Percentiles rank a stretch among this genome's conserved stretches.
Conservation (phyloP, 1,140 invertebrate genomes). For the Hesperophylax magnus region DNA sequence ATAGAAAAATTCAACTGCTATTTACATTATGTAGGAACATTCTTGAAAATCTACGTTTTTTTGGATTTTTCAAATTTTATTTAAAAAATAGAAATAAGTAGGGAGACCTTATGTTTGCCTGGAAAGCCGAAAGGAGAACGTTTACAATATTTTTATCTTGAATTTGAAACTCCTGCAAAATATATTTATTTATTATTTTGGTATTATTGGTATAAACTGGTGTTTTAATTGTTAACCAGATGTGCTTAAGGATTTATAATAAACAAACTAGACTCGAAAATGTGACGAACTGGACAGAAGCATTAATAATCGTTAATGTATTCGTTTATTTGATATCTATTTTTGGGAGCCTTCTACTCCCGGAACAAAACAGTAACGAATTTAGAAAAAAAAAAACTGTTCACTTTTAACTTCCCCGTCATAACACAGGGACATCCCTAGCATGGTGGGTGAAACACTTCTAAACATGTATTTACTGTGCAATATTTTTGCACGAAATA, state of each 20-base stretch:
- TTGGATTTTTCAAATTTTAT: slow-evolving; percentile 46
- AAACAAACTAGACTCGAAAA: slow-evolving; percentile 6
- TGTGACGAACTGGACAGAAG: background rate
- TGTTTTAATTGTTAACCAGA: slow-evolving; percentile 61
- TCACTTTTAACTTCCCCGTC: too few relatives aligned
- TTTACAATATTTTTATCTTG: slow-evolving; percentile 18
- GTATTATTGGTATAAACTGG: slow-evolving; percentile 72
- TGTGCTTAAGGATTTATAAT: slow-evolving; percentile 39
- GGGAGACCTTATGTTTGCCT: slow-evolving; percentile 40
- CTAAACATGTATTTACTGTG: too few relatives aligned
- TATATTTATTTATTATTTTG: slow-evolving; percentile 55
- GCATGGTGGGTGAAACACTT: too few relatives aligned
- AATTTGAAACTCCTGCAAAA: slow-evolving; percentile 45
- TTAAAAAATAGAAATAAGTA: slow-evolving; percentile 27
- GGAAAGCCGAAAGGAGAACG: slow-evolving; percentile 25
- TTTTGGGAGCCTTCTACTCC: too few relatives aligned
- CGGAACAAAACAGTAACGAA: too few relatives aligned
- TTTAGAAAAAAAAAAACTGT: too few relatives aligned
- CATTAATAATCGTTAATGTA: too few relatives aligned
- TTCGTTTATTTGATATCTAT: too few relatives aligned
- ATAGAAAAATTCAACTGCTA: slow-evolving; percentile 55
- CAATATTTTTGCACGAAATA: too few relatives aligned
- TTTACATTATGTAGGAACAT: slow-evolving; percentile 57
- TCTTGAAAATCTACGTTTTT: slow-evolving; percentile 45
- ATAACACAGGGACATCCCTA: too few relatives aligned